Base-by-base conservation (phyloP, 1,140 invertebrate species). In the Maconellicoccus hirsutus region DNA sequence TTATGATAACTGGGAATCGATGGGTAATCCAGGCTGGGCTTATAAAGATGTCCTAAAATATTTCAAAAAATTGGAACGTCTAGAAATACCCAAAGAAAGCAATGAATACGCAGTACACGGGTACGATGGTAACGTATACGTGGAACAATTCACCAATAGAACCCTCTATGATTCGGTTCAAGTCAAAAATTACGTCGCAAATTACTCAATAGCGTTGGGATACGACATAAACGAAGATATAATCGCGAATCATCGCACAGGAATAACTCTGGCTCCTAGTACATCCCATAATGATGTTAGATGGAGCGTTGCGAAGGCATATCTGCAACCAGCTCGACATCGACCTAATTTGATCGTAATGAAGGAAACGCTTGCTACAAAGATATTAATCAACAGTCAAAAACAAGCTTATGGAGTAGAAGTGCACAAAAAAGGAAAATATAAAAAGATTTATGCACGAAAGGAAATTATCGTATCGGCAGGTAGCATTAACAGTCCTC, bases 401-500 rank as follows among this genome's bases (percentile, higher is more conserved):
- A 89, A 85, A 83, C 84, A 82, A 76, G 88, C 88, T 0, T 84
- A 83, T 39, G 88, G 85, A 0, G 89, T 92, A 0, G 87, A 90
- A 78, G 90, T 88, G 75, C 78, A 86, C 0, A 83, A 87, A 72
- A 81, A 88, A 72, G 29, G 76, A 75, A 71, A 81, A 25, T 84
- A 82, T 69, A 82, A 84, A 75, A 76, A 86, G 39, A 83, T 87
- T 39, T 78, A 86, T 33, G 91, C 91, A 0, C 84, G 80, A 10
- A 92, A 89, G 75, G 94, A 97, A 79, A 79, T 86, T 3, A 84
- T 86, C 70, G 73, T 86, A 16, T 81, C 81, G 12, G 91, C 86
- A 0, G 94, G 95, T 0, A 83, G 92, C 0, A 84, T 97, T 0
- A 94, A 94, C 77, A 91, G 92, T 0, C 90, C 94, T 2, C 85